phyloP scores from a whole-genome alignment of 2,888 invertebrate species.

The Meiosimyza decipiens region DNA sequence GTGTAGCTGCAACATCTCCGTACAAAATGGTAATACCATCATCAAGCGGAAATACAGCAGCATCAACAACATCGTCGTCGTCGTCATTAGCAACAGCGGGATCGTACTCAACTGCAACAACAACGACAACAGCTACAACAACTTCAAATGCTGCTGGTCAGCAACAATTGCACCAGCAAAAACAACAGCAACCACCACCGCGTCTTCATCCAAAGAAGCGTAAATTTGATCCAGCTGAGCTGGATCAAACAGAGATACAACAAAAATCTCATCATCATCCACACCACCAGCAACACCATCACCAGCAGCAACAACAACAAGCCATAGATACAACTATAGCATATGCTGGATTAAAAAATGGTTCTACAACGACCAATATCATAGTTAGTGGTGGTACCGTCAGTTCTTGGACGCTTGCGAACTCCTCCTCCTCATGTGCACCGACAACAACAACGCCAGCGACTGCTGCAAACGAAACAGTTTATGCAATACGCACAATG shows the following conservation, averaged over 20 bases:
- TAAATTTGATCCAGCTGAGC: conserved; percentile 66
- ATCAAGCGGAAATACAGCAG: conserved; percentile 73
- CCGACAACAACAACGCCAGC: conserved; percentile 36
- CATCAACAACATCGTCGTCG: conserved; percentile 71
- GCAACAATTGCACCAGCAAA: conserved; percentile 56
- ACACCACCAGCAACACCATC: conserved; percentile 50
- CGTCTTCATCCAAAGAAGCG: conserved; percentile 93
- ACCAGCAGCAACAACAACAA: conserved; percentile 46
- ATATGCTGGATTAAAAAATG: conserved; percentile 50
- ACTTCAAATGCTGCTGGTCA: conserved; percentile 67
- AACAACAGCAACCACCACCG: conserved; percentile 62
- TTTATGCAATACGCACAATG: conserved; percentile 50
- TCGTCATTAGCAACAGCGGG: conserved; percentile 65
- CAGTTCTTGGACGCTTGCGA: conserved; percentile 15
- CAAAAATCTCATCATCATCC: conserved; percentile 46
- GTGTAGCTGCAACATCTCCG: conserved; percentile 46
- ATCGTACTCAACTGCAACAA: conserved; percentile 64
- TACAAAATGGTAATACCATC: conserved; percentile 66
- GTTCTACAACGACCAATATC: conserved; percentile 48
- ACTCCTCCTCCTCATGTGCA: conserved; percentile 32
- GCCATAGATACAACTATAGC: conserved; percentile 28
- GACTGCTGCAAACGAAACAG: conserved; percentile 45
- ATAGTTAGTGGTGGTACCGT: conserved; percentile 34
- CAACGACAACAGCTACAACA: conserved; percentile 71
- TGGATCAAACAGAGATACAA: conserved; percentile 60